Percentiles rank a stretch among this genome's conserved stretches.
Conservation (phyloP, 1,140 invertebrate species). For the Pantala flavescens region DNA sequence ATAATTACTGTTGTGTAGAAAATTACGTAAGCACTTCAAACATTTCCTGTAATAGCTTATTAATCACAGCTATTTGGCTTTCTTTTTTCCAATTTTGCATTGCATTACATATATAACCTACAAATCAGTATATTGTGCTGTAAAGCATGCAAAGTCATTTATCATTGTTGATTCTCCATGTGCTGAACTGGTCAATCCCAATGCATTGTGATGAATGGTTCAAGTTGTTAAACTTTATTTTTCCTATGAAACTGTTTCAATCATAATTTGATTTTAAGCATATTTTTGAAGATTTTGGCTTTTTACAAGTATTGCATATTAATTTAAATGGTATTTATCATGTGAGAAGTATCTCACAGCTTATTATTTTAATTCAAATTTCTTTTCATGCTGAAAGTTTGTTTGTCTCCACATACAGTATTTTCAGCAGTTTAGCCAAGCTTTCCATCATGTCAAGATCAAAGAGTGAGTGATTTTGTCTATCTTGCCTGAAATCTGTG, state of each 20-base stretch:
- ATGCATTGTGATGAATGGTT: background rate
- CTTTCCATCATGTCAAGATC: background rate
- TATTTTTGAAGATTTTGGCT: too few species aligned
- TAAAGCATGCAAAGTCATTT: background rate
- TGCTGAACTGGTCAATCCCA: background rate
- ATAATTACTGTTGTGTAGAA: conserved; percentile 10
- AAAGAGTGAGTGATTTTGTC: background rate
- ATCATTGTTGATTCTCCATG: background rate
- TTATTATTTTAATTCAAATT: too few species aligned
- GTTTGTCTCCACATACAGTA: background rate
- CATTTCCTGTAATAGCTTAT: background rate
- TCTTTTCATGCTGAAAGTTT: too few species aligned
- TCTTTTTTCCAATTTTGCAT: background rate
- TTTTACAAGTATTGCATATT: too few species aligned
- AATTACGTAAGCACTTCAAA: background rate
- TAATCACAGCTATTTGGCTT: conserved; percentile 9
- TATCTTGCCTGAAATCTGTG: too few species aligned
- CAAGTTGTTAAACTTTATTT: too few species aligned
- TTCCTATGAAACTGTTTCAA: background rate
- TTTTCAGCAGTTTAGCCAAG: background rate
- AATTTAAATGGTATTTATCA: too few species aligned
- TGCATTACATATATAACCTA: conserved; percentile 3
- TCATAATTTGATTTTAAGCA: background rate
- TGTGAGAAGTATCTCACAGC: too few species aligned
- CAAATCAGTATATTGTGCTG: background rate